Base-by-base conservation (phyloP, 2,797 vertebrate genomes). In the Pseudochirops cupreus region DNA sequence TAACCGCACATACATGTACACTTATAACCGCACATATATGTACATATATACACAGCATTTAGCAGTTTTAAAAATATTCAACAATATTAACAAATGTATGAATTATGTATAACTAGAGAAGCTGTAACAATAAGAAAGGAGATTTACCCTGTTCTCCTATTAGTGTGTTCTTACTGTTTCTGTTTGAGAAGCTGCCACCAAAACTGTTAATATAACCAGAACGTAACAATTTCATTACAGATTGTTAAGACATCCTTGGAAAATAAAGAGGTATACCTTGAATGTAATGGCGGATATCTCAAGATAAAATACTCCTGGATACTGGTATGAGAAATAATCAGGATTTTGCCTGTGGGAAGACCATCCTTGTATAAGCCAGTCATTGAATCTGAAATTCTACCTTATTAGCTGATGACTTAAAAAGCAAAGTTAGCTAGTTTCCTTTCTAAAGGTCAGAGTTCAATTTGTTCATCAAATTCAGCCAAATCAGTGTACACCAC, bases 401-500 rank as follows among this genome's bases (percentile, higher is more conserved):
- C 0, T 0, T 10, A 28, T 39, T 1, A 0, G 87, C 55, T 21
- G 55, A 92, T 14, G 14, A 57, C 92, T 96, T 93, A 62, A 94
- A 6, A 92, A 13, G 50, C 62, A 94, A 95, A 97, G 96, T 97
- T 93, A 96, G 94, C 92, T 97, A 62, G 39, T 97, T 96, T 97
- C 93, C 97, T 92, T 90, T 93, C 0, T 0, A 56, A 92, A 95
- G 96, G 87, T 95, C 96, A 96, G 58, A 94, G 95, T 95, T 97
- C 97, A 97, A 92, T 10, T 92, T 96, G 74, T 91, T 95, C 74
- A 96, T 96, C 93, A 98, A 94, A 93, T 98, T 95, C 95, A 97
- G 90, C 59, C 96, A 97, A 96, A 96, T 97, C 96, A 97, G 94
- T 96, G 94, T 29, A 67, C 52, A 31, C 55, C 92, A 95, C 24